These are phyloP conservation scores for Meriones psammophilus DNA, from an alignment of 2,797 vertebrate species.

Conservation along the genomic window DNA sequence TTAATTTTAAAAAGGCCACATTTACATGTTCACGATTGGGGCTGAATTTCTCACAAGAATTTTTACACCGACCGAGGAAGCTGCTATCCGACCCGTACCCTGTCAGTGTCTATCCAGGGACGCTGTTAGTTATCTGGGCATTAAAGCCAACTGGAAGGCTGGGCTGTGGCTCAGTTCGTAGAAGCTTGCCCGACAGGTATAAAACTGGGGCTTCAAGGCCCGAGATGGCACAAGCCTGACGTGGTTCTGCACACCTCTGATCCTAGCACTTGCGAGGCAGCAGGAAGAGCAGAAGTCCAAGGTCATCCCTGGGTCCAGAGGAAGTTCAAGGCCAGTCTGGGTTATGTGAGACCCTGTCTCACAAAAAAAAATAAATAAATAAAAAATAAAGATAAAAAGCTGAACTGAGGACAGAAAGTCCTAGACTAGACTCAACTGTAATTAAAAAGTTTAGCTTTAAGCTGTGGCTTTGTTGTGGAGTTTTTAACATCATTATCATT, in stretches of 20 bases:
- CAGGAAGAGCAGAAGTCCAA: not conserved
- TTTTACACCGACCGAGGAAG: conserved; percentile 52
- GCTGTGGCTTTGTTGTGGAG: not conserved
- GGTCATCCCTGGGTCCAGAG: not conserved
- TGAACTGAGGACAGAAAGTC: not conserved
- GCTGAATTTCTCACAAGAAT: conserved; percentile 49
- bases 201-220: not conserved
- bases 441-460: not conserved
- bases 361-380: no score
- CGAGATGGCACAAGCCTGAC: not conserved
- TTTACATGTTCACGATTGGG: conserved; percentile 4
- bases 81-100: not conserved
- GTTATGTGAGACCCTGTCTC: not conserved
- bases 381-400: no score
- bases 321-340: not conserved
- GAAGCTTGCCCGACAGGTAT: not conserved
- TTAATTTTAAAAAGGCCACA: not conserved
- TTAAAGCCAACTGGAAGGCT: not conserved
- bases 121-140: not conserved
- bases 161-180: no score
- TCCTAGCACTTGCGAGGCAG: not conserved
- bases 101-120: not conserved
- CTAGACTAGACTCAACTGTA: not conserved
- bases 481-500: not conserved
- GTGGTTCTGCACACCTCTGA: not conserved